phyloP scores from a whole-genome alignment of 2,113 vertebrate genomes.

The Petrocephalus microphthalmus region DNA sequence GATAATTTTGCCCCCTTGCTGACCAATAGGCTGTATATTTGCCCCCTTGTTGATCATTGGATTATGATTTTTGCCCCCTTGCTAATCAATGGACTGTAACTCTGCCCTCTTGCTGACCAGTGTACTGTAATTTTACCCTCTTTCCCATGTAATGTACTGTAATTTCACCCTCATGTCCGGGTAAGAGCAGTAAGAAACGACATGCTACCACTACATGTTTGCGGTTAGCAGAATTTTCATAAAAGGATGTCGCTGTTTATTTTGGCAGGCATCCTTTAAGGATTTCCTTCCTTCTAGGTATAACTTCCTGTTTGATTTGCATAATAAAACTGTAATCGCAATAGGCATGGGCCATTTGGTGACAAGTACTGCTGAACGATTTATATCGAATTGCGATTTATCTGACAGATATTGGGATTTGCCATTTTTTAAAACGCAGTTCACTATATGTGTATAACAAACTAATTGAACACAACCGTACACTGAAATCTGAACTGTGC shows the following conservation, averaged over 20 bases:
- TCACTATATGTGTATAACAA: too few relatives aligned
- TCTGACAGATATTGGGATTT: too few relatives aligned
- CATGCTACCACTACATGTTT: background rate
- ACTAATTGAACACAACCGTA: too few relatives aligned
- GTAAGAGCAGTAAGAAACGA: background rate
- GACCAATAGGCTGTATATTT: background rate
- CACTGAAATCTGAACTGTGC: background rate
- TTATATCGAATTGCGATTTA: too few relatives aligned
- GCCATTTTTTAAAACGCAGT: too few relatives aligned
- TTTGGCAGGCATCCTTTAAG: constrained; percentile 3
- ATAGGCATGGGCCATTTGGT: background rate
- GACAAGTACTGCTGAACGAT: too few relatives aligned
- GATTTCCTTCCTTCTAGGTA: background rate
- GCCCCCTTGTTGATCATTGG: background rate
- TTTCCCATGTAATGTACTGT: background rate
- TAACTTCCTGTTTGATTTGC: constrained; percentile 7
- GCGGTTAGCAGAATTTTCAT: constrained; percentile 12
- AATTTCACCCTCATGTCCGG: background rate
- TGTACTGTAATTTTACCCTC: background rate
- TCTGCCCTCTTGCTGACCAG: background rate
- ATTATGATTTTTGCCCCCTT: background rate
- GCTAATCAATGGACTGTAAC: background rate
- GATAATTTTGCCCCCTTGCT: background rate
- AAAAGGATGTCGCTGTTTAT: background rate
- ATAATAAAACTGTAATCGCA: background rate